These are phyloP conservation scores for Torymus texanus DNA, from an alignment of 2,888 invertebrate genomes.

Conservation along the genomic window DNA sequence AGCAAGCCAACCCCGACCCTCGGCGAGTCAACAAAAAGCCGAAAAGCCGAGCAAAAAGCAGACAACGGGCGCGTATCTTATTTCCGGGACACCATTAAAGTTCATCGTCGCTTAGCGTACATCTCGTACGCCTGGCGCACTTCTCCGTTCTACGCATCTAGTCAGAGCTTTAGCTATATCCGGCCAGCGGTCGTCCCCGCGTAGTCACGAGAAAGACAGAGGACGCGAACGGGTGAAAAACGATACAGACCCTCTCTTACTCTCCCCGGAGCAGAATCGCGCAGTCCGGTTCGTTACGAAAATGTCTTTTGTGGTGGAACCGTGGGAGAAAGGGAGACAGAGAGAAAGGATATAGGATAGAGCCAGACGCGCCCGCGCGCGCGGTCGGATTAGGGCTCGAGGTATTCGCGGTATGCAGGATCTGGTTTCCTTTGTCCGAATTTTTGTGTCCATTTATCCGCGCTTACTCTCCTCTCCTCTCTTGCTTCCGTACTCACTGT, in stretches of 20 bases:
- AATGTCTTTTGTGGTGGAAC: conserved; percentile 58
- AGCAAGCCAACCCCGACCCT: no score
- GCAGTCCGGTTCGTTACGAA: conserved; percentile 39
- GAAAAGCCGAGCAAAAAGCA: background rate
- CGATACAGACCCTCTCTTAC: conserved; percentile 16
- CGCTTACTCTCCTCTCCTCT: conserved; percentile 56
- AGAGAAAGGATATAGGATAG: conserved; percentile 56
- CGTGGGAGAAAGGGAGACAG: conserved; percentile 44
- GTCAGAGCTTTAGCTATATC: background rate
- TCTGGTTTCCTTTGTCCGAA: conserved; percentile 67
- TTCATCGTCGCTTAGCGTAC: background rate
- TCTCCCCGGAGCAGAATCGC: conserved; percentile 14
- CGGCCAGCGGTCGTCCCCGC: background rate
- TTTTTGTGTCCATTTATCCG: conserved; percentile 69
- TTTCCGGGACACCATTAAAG: conserved; percentile 20
- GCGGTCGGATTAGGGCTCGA: conserved; percentile 48
- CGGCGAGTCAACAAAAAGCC: background rate
- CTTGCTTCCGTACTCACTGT: background rate
- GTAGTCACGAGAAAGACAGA: background rate
- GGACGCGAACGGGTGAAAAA: conserved; percentile 20
- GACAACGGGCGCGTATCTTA: background rate
- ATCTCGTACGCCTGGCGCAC: background rate
- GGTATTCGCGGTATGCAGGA: conserved; percentile 66
- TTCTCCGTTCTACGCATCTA: background rate
- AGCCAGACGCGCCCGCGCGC: conserved; percentile 44